Percentiles rank a stretch among this genome's conserved stretches.
phyloP scores from a whole-genome alignment of 2,888 invertebrate species.

The Mongoloraphidia duomilia region DNA sequence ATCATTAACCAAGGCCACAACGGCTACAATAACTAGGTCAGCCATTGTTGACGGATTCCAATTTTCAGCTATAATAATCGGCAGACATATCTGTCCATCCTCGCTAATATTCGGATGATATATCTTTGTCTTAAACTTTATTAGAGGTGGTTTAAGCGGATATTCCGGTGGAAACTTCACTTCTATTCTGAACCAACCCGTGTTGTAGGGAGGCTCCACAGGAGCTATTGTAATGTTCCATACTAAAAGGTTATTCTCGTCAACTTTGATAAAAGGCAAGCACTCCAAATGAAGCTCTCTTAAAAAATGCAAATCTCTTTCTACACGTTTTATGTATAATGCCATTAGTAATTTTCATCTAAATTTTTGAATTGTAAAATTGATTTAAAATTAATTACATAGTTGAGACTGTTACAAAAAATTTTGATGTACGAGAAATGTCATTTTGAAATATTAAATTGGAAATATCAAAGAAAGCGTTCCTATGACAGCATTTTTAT shows the following conservation, averaged over 20 bases:
- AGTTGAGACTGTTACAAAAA: no score
- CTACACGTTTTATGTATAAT: no score
- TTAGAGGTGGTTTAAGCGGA: slow-evolving; percentile 54
- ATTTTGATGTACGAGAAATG: no score
- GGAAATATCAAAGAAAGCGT: no score
- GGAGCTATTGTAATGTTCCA: slow-evolving; percentile 13
- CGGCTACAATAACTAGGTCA: slow-evolving; percentile 49
- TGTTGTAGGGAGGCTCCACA: slow-evolving; percentile 50
- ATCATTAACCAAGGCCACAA: slow-evolving; percentile 44
- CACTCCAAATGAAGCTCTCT: no score
- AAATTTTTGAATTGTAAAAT: no score
- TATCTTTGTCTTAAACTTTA: slow-evolving; percentile 50
- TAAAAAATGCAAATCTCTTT: no score
- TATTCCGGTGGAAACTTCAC: slow-evolving; percentile 52
- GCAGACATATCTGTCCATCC: slow-evolving; percentile 49
- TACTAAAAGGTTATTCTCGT: neutral
- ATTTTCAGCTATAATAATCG: slow-evolving; percentile 48
- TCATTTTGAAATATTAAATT: no score
- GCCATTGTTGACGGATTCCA: slow-evolving; percentile 58
- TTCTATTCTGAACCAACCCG: slow-evolving; percentile 48
- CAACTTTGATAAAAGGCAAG: neutral
- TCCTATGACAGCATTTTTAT: no score
- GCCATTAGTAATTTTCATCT: no score
- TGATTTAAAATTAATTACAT: no score
- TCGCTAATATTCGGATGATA: slow-evolving; percentile 59